Conservation (phyloP, 2,888 invertebrate species). For the Griposia aprilina region DNA sequence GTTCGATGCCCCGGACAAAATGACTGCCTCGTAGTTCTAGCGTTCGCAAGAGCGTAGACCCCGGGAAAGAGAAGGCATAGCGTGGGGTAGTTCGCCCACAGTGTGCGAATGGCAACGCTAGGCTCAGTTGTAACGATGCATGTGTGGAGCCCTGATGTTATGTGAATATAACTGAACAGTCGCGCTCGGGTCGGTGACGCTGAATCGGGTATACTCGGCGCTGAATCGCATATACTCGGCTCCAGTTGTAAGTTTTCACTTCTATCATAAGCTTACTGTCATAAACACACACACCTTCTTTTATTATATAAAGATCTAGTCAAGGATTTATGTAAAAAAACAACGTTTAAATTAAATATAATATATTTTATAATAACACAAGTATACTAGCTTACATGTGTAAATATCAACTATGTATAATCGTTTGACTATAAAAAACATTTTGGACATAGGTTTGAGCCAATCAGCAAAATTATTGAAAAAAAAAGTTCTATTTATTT, state of each 20-base stretch:
- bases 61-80: neutral
- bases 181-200: neutral
- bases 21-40: neutral
- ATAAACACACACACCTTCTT: neutral
- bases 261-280: neutral
- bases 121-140: neutral
- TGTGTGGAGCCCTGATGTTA: too few species aligned
- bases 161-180: neutral
- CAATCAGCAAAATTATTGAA: constrained; percentile 70
- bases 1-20: neutral
- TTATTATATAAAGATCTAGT: neutral
- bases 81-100: neutral
- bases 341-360: constrained; percentile 76
- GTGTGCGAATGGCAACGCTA: too few species aligned
- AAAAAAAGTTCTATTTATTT: constrained; percentile 14
- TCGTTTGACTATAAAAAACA: constrained; percentile 70
- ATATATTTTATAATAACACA: constrained; percentile 88
- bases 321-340: neutral
- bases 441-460: constrained; percentile 77
- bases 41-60: neutral
- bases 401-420: constrained; percentile 71
- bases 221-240: too few species aligned
- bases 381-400: constrained; percentile 82
- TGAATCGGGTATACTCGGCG: too few species aligned
- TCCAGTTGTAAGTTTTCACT: neutral